Evolutionary conservation across 2,888 invertebrate genomes (phyloP).

Genomic region (Synanthedon myopaeformis): DNA sequence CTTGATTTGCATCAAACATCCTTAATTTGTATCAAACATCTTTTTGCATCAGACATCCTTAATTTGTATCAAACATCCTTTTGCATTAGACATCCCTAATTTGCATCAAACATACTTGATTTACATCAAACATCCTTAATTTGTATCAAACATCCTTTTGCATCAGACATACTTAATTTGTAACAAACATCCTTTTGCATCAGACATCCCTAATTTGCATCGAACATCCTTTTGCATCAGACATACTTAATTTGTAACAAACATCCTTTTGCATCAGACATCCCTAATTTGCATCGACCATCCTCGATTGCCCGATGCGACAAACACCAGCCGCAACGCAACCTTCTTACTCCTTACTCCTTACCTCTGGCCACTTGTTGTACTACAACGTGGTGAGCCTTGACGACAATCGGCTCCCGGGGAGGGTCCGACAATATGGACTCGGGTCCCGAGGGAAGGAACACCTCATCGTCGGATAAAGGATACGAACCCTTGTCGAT

Average conservation of each 20-base stretch:
- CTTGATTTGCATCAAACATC: no score
- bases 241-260: not conserved
- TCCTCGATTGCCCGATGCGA: not conserved
- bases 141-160: not conserved
- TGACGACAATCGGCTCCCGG: slow-evolving; percentile 13
- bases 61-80: no score
- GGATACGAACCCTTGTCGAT: slow-evolving; percentile 32
- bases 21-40: no score
- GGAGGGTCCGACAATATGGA: slow-evolving; percentile 4
- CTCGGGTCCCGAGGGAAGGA: slow-evolving; percentile 15
- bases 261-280: not conserved
- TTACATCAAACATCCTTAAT: not conserved
- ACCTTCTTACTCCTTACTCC: no score
- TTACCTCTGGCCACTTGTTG: slow-evolving; percentile 34
- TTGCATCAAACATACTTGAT: not conserved
- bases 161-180: not conserved
- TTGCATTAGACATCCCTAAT: no score
- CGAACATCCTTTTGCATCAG: not conserved
- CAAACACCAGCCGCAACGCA: not conserved
- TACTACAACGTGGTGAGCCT: slow-evolving; percentile 17
- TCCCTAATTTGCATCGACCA: no score
- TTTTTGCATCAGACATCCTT: no score
- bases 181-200: not conserved
- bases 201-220: no score
- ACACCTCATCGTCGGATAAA: slow-evolving; percentile 55